Percentiles rank a stretch among this genome's conserved stretches.
These are phyloP conservation scores for Cecidostiba fungosa DNA, from an alignment of 2,888 invertebrate genomes.

Conservation along the genomic window DNA sequence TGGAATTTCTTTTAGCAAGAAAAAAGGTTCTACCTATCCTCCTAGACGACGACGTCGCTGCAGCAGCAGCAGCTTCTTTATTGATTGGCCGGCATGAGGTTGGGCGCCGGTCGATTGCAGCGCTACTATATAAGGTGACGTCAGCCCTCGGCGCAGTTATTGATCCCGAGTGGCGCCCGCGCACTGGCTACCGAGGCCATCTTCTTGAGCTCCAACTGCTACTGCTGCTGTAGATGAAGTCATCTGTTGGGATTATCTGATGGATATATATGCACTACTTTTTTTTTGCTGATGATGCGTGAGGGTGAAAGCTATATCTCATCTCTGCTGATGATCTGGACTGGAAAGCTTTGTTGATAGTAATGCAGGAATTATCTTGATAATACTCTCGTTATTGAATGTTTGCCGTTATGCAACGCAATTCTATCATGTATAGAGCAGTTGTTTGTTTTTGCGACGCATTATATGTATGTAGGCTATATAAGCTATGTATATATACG, in stretches of 20 bases:
- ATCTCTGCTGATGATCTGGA: too few species aligned
- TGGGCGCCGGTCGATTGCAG: slow-evolving; percentile 31
- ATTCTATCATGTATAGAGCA: not conserved
- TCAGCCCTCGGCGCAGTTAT: not conserved
- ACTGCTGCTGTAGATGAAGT: not conserved
- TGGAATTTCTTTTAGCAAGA: not conserved
- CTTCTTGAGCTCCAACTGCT: not conserved
- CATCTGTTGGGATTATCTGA: not conserved
- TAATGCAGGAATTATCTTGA: too few species aligned
- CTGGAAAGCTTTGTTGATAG: too few species aligned
- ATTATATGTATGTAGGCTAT: not conserved
- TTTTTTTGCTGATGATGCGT: too few species aligned
- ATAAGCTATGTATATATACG: not conserved
- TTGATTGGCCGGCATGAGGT: slow-evolving; percentile 31
- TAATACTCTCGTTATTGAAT: not conserved
- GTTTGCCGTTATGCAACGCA: not conserved
- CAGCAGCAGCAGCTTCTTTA: slow-evolving; percentile 29
- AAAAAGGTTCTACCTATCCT: not conserved
- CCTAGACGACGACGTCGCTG: not conserved
- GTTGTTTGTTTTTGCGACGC: not conserved
- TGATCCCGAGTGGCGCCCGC: not conserved
- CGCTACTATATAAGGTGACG: not conserved
- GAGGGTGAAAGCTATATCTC: too few species aligned
- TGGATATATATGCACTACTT: too few species aligned
- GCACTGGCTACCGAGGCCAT: slow-evolving; percentile 3